Conservation (phyloP, 2,888 invertebrate genomes). For the Eilema sororculum region DNA sequence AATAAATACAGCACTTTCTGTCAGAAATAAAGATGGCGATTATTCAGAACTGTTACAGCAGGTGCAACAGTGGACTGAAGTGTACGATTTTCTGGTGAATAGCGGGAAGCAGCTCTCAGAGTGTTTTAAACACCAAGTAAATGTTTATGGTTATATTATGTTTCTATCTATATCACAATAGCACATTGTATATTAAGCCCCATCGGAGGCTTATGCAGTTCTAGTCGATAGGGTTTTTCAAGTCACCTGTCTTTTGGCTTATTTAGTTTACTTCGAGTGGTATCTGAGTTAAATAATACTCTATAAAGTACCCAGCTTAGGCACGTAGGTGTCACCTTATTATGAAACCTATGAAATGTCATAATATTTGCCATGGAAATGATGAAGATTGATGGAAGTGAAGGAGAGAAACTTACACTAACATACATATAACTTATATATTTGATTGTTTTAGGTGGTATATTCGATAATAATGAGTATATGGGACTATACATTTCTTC, state of each 20-base stretch:
- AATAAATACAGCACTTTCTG: not conserved
- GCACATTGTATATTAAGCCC: not conserved
- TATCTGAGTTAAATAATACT: no score
- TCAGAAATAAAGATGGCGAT: not conserved
- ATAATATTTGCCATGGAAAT: no score
- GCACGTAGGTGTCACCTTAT: no score
- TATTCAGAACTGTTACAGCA: not conserved
- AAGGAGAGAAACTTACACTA: no score
- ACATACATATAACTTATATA: no score
- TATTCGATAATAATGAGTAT: not conserved
- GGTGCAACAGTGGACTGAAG: not conserved
- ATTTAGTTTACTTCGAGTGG: no score
- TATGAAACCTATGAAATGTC: no score
- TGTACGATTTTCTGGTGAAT: conserved; percentile 19
- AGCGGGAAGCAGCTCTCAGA: conserved; percentile 20
- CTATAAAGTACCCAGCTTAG: no score
- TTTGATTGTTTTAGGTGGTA: not conserved
- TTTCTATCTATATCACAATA: not conserved
- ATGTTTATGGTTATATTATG: not conserved
- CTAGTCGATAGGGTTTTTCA: no score
- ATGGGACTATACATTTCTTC: not conserved
- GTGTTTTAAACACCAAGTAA: conserved; percentile 11
- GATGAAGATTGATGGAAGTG: no score
- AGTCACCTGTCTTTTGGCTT: no score
- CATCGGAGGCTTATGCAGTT: not conserved